A percentile compares a stretch with the other conserved stretches of the same genome.
Conservation (phyloP, 2,888 invertebrate species). For the Myopa testacea region DNA sequence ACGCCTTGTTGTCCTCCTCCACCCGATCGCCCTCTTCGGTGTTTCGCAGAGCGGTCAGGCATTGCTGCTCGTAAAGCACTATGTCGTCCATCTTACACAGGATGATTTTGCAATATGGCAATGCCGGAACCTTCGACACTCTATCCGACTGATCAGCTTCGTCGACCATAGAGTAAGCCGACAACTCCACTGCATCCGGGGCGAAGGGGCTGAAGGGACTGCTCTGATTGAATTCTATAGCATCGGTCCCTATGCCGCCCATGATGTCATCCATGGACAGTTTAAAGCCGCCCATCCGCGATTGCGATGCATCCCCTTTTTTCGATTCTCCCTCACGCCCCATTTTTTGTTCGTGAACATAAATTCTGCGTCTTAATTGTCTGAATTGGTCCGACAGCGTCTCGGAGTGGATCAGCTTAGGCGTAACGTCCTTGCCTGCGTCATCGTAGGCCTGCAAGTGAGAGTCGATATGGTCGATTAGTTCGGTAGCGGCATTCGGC, state of each 20-base stretch:
- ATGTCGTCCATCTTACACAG: constrained; percentile 77
- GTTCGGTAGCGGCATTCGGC: neutral
- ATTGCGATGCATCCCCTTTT: neutral
- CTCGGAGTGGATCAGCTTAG: constrained; percentile 49
- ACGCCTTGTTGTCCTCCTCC: constrained; percentile 75
- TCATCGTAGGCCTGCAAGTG: constrained; percentile 50
- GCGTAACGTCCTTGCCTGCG: constrained; percentile 54
- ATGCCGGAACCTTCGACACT: neutral
- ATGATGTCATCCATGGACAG: constrained; percentile 57
- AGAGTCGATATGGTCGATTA: neutral
- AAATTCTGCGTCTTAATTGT: constrained; percentile 44
- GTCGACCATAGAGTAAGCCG: neutral
- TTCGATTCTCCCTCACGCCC: no score
- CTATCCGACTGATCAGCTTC: neutral
- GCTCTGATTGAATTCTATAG: neutral
- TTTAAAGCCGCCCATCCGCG: constrained; percentile 52
- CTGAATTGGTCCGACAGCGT: constrained; percentile 46
- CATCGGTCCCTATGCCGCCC: constrained; percentile 38
- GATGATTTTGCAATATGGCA: constrained; percentile 66
- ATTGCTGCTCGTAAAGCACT: constrained; percentile 74
- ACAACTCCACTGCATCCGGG: neutral
- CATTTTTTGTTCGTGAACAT: neutral
- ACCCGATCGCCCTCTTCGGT: constrained; percentile 72
- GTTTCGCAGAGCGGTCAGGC: constrained; percentile 73
- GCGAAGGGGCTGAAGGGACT: neutral